These are phyloP conservation scores for Parapsyche elsis DNA, from an alignment of 1,140 invertebrate genomes.

Conservation along the genomic window DNA sequence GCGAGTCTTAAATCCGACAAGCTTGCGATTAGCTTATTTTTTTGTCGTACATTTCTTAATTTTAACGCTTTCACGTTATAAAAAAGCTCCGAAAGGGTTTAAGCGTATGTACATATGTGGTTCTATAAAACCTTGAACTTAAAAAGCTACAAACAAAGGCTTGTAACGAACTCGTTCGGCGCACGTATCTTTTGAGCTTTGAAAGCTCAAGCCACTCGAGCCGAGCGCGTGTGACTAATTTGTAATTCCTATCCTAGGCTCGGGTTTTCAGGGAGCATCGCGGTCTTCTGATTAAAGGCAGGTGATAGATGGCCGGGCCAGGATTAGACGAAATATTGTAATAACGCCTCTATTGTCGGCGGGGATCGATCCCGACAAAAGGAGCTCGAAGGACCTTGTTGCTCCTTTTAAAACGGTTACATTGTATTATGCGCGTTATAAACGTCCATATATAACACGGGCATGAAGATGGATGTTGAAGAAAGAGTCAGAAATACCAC, in stretches of 20 bases:
- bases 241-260: not conserved
- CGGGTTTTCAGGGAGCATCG: not conserved
- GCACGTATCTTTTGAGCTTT: too few species aligned
- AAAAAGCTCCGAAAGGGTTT: too few species aligned
- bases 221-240: not conserved
- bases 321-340: conserved; percentile 47
- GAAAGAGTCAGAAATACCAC: not conserved
- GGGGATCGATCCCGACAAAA: conserved; percentile 10
- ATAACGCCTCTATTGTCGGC: conserved; percentile 37
- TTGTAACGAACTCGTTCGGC: too few species aligned
- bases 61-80: too few species aligned
- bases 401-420: not conserved
- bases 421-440: not conserved
- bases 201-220: too few species aligned
- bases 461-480: not conserved
- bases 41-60: too few species aligned
- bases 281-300: conserved; percentile 46
- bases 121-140: too few species aligned
- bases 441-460: not conserved
- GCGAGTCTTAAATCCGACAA: too few species aligned
- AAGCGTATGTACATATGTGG: too few species aligned
- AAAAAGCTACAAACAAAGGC: too few species aligned
- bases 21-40: too few species aligned
- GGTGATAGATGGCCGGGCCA: conserved; percentile 50
- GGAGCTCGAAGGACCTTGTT: not conserved